phyloP scores from a whole-genome alignment of 2,888 invertebrate species.

The Hirtodrosophila duncani region DNA sequence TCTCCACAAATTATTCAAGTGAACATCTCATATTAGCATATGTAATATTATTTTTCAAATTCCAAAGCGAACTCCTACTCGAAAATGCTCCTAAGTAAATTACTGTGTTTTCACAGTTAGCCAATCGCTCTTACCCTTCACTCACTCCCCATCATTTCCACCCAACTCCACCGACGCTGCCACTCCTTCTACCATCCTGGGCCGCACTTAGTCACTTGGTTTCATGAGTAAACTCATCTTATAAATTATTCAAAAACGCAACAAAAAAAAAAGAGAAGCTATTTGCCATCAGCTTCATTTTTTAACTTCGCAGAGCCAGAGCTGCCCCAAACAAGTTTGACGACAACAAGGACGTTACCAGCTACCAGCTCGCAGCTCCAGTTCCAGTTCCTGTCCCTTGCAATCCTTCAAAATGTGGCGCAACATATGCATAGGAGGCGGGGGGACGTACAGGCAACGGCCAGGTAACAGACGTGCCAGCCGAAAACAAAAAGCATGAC shows the following conservation, averaged over 20 bases:
- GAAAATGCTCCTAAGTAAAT: conserved; percentile 66
- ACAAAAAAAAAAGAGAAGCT: no score
- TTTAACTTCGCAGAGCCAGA: conserved; percentile 32
- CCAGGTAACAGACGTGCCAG: conserved; percentile 54
- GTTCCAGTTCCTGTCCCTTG: conserved; percentile 48
- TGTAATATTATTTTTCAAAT: no score
- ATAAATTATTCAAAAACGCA: conserved; percentile 73
- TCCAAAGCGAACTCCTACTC: no score
- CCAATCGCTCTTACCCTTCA: conserved; percentile 1
- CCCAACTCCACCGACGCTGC: conserved; percentile 14
- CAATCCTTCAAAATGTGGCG: conserved; percentile 69
- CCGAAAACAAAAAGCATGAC: conserved; percentile 62
- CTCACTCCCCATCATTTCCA: conserved; percentile 13
- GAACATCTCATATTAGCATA: no score
- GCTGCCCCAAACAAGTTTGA: no score
- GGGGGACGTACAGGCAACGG: neutral
- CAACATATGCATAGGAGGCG: conserved; percentile 59
- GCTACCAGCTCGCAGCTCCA: conserved; percentile 20
- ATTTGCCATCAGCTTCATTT: conserved; percentile 58
- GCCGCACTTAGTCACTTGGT: conserved; percentile 71
- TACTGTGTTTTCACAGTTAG: conserved; percentile 63
- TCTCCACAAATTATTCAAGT: no score
- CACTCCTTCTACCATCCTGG: no score
- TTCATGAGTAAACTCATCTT: conserved; percentile 73
- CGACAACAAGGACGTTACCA: conserved; percentile 18